Percentiles rank a stretch among this genome's conserved stretches.
Evolutionary conservation across 1,140 invertebrate species (phyloP).

Genomic region (Pristionchus pacificus): DNA sequence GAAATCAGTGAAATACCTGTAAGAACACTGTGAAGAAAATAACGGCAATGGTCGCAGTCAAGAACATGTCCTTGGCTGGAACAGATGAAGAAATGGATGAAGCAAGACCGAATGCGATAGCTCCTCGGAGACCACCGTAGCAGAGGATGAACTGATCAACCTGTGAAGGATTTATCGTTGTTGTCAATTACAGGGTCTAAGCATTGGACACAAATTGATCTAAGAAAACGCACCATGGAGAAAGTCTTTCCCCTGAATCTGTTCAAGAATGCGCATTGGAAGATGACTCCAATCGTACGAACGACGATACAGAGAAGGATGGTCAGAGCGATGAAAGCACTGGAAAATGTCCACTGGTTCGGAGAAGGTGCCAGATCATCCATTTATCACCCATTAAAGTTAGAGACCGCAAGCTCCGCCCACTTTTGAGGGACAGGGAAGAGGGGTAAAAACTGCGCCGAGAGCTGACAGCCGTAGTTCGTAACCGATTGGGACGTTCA

Average conservation of each 20-base stretch:
- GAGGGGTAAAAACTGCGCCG: too few species aligned
- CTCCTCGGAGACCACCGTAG: constrained; percentile 62
- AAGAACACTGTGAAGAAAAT: constrained; percentile 65
- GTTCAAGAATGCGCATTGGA: constrained; percentile 53
- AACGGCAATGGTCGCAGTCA: constrained; percentile 62
- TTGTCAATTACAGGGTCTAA: constrained; percentile 47
- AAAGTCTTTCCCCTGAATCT: constrained; percentile 56
- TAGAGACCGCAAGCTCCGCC: too few species aligned
- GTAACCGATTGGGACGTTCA: too few species aligned
- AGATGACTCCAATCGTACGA: constrained; percentile 68
- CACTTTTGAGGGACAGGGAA: too few species aligned
- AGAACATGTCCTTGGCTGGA: constrained; percentile 60
- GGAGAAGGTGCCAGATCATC: too few species aligned
- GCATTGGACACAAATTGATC: too few species aligned
- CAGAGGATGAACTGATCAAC: constrained; percentile 64
- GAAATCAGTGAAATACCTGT: constrained; percentile 52
- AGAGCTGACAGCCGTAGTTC: too few species aligned
- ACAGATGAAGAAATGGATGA: constrained; percentile 58
- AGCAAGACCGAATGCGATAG: constrained; percentile 62
- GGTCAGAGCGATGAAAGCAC: constrained; percentile 86
- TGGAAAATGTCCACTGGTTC: too few species aligned
- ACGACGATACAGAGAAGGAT: constrained; percentile 90
- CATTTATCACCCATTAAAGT: too few species aligned
- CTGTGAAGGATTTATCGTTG: constrained; percentile 44
- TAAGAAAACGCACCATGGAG: constrained; percentile 20